Evolutionary conservation across 1,140 invertebrate species (phyloP).

Genomic region (Battus philenor): DNA sequence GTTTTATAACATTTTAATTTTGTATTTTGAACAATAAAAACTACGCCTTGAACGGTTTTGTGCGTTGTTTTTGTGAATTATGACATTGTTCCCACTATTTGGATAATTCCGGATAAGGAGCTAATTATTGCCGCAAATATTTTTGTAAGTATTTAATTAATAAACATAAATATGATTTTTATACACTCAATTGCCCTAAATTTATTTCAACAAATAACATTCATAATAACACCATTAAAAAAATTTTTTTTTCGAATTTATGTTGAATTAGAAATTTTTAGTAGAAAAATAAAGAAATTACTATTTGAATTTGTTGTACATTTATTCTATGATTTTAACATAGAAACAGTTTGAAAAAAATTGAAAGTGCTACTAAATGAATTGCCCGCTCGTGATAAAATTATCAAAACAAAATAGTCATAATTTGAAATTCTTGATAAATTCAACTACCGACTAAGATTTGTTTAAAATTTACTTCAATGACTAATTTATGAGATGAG

Average conservation of each 20-base stretch:
- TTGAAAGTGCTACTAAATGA: too few relatives aligned
- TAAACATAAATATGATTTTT: too few relatives aligned
- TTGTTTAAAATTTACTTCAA: conserved; percentile 24
- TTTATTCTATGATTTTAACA: too few relatives aligned
- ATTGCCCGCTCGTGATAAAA: too few relatives aligned
- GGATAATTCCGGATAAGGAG: conserved; percentile 71
- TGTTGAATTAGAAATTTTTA: too few relatives aligned
- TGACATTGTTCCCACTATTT: conserved; percentile 66
- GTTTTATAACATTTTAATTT: conserved; percentile 45
- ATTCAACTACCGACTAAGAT: not conserved
- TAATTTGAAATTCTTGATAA: conserved; percentile 1
- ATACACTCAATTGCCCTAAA: too few relatives aligned
- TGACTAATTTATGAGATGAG: conserved; percentile 34
- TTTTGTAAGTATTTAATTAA: conserved; percentile 75
- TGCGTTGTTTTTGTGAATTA: conserved; percentile 61
- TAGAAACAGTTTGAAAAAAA: too few relatives aligned
- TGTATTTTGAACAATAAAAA: conserved; percentile 46
- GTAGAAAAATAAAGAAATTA: too few relatives aligned
- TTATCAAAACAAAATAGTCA: not conserved
- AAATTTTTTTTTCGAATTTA: too few relatives aligned
- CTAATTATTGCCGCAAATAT: conserved; percentile 69
- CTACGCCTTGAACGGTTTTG: conserved; percentile 42
- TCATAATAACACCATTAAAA: too few relatives aligned
- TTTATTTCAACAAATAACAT: too few relatives aligned
- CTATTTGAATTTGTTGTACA: too few relatives aligned